Conservation (phyloP, 2,797 vertebrate genomes). For the Gallinago nigripennis region DNA sequence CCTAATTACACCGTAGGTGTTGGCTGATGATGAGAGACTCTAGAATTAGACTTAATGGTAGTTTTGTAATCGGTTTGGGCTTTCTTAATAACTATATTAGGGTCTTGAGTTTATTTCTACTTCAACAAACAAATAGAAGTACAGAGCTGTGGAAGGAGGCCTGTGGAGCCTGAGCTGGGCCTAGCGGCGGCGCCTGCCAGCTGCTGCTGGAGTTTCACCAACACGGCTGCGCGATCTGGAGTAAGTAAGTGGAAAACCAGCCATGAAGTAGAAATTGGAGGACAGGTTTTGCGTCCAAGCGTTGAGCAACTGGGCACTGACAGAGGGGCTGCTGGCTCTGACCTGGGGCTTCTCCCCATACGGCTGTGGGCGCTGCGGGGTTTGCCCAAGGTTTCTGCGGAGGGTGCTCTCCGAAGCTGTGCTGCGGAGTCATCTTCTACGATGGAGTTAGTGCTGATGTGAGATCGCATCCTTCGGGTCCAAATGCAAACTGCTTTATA, state of each 20-base stretch:
- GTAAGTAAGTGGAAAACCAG: neutral
- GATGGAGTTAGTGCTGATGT: neutral
- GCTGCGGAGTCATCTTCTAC: neutral
- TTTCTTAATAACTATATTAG: neutral
- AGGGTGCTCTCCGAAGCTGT: neutral
- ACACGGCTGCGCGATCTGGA: neutral
- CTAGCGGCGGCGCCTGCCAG: neutral
- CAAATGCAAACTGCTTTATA: neutral
- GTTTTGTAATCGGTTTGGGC: neutral
- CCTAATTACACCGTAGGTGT: neutral
- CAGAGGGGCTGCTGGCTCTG: neutral
- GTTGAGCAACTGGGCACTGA: neutral
- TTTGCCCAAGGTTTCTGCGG: neutral
- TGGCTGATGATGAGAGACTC: neutral
- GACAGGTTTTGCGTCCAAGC: neutral
- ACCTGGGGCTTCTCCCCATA: neutral
- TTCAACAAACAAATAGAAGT: neutral
- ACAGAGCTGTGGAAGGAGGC: neutral
- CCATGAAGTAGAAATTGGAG: neutral
- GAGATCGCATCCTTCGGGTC: neutral
- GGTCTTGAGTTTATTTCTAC: neutral
- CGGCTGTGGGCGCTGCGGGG: rapidly evolving
- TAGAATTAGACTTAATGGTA: neutral
- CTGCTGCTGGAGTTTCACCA: neutral
- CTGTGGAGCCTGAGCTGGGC: neutral